These are phyloP conservation scores for Spatula clypeata DNA, from an alignment of 2,797 vertebrate species.

Conservation along the genomic window DNA sequence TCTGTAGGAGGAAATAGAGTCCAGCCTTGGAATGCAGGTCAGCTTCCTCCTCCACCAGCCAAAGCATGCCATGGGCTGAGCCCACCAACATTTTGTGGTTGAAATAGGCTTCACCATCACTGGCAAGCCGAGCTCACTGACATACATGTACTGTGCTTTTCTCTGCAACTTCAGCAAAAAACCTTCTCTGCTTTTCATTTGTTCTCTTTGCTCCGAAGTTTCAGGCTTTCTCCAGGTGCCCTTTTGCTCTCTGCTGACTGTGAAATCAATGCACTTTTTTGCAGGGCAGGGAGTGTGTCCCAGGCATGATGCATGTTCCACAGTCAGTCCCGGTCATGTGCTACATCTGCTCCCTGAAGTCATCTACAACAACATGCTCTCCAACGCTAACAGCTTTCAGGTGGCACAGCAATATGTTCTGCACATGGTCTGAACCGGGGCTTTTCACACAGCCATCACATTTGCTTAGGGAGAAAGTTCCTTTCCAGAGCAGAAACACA, in stretches of 20 bases:
- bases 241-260: background rate
- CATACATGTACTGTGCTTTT: fast-evolving
- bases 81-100: background rate
- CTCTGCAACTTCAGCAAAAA: background rate
- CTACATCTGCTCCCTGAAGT: background rate
- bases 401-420: slow-evolving; percentile 7
- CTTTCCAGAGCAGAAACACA: slow-evolving; percentile 1
- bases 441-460: slow-evolving; percentile 22
- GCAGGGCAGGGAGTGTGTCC: background rate
- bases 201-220: background rate
- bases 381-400: background rate
- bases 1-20: slow-evolving; percentile 33
- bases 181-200: background rate
- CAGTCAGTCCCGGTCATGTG: background rate
- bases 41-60: background rate
- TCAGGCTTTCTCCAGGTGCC: background rate
- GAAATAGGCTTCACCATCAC: background rate
- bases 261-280: background rate
- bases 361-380: background rate
- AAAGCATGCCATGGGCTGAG: background rate
- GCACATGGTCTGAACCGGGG: slow-evolving; percentile 10
- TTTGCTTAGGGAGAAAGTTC: slow-evolving; percentile 18
- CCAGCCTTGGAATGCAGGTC: slow-evolving; percentile 59
- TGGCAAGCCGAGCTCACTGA: background rate
- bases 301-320: background rate